These are phyloP conservation scores for Urophycis tenuis DNA, from an alignment of 2,797 vertebrate genomes.

Conservation along the genomic window DNA sequence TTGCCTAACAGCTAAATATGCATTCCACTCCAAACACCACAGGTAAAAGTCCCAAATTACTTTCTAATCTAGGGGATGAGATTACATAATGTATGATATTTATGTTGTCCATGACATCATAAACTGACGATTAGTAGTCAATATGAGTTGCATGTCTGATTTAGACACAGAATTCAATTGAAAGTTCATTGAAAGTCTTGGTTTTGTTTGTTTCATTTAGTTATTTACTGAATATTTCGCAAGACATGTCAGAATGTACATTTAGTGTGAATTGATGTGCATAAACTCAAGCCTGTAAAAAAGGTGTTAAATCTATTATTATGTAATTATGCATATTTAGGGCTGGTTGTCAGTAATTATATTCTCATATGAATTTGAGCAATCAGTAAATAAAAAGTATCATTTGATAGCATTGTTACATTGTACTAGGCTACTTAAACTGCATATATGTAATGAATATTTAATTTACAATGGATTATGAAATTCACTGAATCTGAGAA, in stretches of 20 bases:
- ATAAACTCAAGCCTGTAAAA: neutral
- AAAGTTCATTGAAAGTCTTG: neutral
- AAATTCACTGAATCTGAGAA: neutral
- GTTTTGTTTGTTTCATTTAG: neutral
- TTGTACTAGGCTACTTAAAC: neutral
- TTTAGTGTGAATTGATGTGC: no score
- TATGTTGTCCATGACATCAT: neutral
- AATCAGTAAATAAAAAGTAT: neutral
- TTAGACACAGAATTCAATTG: neutral
- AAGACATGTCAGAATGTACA: neutral
- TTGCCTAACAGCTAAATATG: constrained; percentile 21
- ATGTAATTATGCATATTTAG: neutral
- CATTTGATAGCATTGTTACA: neutral
- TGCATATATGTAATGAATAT: neutral
- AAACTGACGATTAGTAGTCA: neutral
- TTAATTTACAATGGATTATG: neutral
- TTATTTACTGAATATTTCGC: neutral
- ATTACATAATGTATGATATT: neutral
- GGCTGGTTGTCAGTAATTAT: neutral
- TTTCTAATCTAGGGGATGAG: neutral
- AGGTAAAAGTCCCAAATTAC: constrained; percentile 38
- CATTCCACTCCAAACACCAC: constrained; percentile 17
- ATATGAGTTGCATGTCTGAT: neutral
- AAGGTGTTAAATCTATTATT: neutral
- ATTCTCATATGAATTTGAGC: neutral